Conservation (phyloP, 2,888 invertebrate species). For the Gymnosoma rotundatum region DNA sequence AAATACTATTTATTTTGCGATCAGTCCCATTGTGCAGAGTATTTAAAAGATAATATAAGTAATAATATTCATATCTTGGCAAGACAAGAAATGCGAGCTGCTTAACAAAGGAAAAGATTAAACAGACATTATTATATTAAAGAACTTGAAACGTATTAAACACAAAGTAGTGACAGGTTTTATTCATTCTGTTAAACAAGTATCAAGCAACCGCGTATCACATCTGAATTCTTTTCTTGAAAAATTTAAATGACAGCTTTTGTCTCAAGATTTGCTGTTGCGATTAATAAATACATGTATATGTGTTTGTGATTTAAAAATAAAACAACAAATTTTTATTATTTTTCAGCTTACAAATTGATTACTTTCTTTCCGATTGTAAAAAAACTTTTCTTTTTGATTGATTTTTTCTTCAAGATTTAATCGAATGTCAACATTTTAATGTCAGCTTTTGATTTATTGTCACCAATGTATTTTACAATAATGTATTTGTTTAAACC, state of each 20-base stretch:
- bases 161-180: neutral
- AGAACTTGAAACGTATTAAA: neutral
- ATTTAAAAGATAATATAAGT: no score
- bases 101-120: neutral
- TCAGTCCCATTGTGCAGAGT: no score
- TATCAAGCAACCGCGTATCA: neutral
- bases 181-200: neutral
- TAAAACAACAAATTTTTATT: constrained; percentile 21
- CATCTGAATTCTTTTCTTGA: neutral
- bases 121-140: no score
- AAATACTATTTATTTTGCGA: no score
- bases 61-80: neutral
- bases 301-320: neutral
- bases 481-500: constrained; percentile 27
- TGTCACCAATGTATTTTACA: constrained; percentile 20
- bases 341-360: constrained; percentile 31
- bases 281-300: neutral
- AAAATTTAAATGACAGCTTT: neutral
- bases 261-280: neutral
- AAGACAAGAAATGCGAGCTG: neutral
- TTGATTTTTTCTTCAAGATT: constrained; percentile 44
- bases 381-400: constrained; percentile 32
- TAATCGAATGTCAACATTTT: constrained; percentile 50
- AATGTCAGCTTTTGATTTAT: constrained; percentile 48
- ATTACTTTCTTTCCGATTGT: constrained; percentile 31